phyloP scores from a whole-genome alignment of 2,797 vertebrate species.

The Acanthurus leucopareius region DNA sequence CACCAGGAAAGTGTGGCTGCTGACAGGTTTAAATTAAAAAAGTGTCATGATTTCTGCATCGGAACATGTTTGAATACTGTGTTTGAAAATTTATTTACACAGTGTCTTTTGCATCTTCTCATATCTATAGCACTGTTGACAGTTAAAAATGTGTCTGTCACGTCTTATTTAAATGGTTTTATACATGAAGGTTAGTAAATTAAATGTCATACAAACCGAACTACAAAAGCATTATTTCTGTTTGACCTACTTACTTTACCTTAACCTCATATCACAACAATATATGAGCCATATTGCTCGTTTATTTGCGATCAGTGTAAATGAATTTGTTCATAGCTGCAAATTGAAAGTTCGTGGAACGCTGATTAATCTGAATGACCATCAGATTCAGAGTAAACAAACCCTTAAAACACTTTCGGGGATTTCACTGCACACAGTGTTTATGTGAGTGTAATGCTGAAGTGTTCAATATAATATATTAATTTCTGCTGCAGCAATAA shows the following conservation, averaged over 20 bases:
- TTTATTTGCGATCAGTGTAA: neutral
- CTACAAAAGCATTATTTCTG: neutral
- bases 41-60: neutral
- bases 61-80: neutral
- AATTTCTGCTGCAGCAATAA: too few species aligned
- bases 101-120: neutral
- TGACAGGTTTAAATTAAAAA: slow-evolving; percentile 28
- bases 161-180: neutral
- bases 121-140: neutral
- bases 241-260: neutral
- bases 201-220: neutral
- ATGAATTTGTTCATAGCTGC: slow-evolving; percentile 4
- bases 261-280: neutral
- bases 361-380: slow-evolving; percentile 3
- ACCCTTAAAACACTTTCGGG: too few species aligned
- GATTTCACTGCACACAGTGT: too few species aligned
- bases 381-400: neutral
- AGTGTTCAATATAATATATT: too few species aligned
- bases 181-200: neutral
- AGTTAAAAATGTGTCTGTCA: neutral
- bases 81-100: neutral
- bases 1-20: neutral
- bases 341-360: neutral
- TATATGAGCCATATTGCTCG: neutral
- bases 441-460: too few species aligned